Conservation (phyloP, 1,140 invertebrate species). For the Panagrolaimus sp. region DNA sequence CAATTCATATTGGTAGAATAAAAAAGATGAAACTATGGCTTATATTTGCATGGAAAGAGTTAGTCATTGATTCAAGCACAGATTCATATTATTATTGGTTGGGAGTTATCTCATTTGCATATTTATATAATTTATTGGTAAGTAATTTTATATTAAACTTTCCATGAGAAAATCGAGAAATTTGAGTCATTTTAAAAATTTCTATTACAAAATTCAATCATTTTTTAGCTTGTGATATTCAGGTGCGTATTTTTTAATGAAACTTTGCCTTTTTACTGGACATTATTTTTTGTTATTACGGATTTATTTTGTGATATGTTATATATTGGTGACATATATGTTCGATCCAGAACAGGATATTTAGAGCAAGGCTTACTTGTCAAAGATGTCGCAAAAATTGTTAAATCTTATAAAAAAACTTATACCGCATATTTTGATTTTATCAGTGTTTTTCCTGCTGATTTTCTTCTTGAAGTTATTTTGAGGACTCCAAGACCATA, state of each 20-base stretch:
- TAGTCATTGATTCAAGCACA: constrained; percentile 61
- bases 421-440: constrained; percentile 19
- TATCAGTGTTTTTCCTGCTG: constrained; percentile 58
- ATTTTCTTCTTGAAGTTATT: constrained; percentile 30
- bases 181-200: background rate
- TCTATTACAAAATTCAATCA: no score
- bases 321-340: constrained; percentile 76
- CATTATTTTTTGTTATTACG: constrained; percentile 65
- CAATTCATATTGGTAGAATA: no score
- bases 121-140: constrained; percentile 78
- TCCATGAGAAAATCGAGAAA: no score
- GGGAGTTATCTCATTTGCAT: constrained; percentile 73
- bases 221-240: constrained; percentile 67
- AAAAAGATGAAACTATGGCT: no score
- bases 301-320: constrained; percentile 82
- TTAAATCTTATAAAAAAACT: constrained; percentile 60
- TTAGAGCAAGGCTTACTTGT: constrained; percentile 87
- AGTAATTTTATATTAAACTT: background rate
- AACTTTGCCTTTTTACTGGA: constrained; percentile 64
- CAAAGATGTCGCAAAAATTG: constrained; percentile 67
- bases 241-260: constrained; percentile 85
- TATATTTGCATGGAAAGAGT: constrained; percentile 11
- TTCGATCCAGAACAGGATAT: constrained; percentile 82
- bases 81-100: constrained; percentile 72
- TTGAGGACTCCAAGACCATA: constrained; percentile 32